phyloP scores from a whole-genome alignment of 2,797 vertebrate genomes.

The Uromys caudimaculatus region DNA sequence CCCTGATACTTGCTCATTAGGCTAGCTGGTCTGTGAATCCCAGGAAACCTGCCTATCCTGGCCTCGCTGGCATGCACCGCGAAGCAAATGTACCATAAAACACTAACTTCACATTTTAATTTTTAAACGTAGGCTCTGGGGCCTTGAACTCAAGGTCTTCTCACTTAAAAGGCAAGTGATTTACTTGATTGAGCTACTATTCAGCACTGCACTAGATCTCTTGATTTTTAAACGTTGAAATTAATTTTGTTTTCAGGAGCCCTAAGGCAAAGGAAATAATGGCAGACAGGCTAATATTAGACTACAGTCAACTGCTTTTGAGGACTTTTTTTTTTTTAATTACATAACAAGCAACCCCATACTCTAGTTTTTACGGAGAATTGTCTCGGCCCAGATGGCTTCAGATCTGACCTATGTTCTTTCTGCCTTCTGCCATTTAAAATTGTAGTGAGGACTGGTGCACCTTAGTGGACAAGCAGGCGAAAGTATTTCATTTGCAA shows the following conservation, averaged over 20 bases:
- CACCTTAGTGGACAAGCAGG: not conserved
- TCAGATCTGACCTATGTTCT: not conserved
- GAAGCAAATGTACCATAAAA: not conserved
- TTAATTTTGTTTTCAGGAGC: not conserved
- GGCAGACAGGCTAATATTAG: not conserved
- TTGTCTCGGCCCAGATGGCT: not conserved
- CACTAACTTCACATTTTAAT: not conserved
- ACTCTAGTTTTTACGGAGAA: not conserved
- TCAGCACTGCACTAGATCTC: not conserved
- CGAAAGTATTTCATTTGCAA: not conserved
- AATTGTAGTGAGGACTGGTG: not conserved
- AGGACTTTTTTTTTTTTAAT: not conserved
- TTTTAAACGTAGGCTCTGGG: not conserved
- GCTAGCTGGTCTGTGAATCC: not conserved
- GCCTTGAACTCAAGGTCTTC: not conserved
- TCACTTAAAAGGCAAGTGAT: not conserved
- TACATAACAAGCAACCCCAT: not conserved
- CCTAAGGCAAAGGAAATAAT: not conserved
- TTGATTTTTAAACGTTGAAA: conserved; percentile 39
- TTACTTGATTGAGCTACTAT: not conserved
- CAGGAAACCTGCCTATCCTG: not conserved
- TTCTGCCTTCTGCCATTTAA: not conserved
- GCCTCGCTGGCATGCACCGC: not conserved
- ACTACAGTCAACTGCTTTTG: not conserved
- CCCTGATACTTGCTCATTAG: too few relatives aligned